Evolutionary conservation across 2,113 vertebrate species (phyloP).

Genomic region (Hydrochoerus hydrochaeris): DNA sequence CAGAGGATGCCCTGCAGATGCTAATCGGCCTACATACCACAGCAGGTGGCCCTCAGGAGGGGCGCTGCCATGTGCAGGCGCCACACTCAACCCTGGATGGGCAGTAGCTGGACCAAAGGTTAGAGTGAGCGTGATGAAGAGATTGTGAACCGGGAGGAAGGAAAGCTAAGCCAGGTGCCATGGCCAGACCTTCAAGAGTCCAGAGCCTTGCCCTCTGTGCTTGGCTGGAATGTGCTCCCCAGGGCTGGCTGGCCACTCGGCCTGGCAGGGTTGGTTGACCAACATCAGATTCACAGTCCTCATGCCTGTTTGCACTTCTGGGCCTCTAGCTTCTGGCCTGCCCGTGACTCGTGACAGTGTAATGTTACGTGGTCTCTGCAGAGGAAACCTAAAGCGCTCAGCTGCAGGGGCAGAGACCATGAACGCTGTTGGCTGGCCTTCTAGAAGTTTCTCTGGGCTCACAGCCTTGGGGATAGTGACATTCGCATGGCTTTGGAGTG

Average conservation of each 20-base stretch:
- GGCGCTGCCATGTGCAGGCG: too few species aligned
- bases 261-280: neutral
- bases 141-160: neutral
- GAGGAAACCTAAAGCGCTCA: neutral
- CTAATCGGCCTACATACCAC: neutral
- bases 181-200: neutral
- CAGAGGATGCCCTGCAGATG: neutral
- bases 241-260: neutral
- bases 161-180: neutral
- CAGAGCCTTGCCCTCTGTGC: neutral
- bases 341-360: neutral
- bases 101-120: neutral
- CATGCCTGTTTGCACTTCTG: neutral
- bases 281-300: neutral
- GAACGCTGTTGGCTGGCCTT: neutral
- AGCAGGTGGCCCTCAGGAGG: neutral
- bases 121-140: neutral
- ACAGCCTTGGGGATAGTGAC: neutral
- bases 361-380: neutral
- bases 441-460: neutral
- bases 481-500: neutral
- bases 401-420: neutral
- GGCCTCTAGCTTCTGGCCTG: neutral
- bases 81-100: neutral
- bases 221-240: neutral